Conservation (phyloP, 2,888 invertebrate genomes). For the Arge pagana region DNA sequence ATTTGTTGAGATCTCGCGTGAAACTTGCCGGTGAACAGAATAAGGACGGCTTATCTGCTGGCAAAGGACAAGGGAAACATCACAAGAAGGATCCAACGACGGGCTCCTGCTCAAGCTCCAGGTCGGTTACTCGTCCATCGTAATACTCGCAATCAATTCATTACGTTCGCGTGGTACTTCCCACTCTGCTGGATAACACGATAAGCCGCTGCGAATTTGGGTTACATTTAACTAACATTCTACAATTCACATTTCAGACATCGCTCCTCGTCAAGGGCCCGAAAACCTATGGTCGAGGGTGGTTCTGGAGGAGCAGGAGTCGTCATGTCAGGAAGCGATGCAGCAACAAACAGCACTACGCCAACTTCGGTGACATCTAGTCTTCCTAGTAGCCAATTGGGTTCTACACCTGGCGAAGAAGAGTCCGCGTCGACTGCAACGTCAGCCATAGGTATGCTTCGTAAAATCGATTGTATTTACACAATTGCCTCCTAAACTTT, state of each 20-base stretch:
- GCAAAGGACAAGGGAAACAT: conserved; percentile 47
- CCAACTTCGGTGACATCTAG: conserved; percentile 48
- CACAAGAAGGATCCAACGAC: conserved; percentile 59
- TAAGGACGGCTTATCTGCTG: conserved; percentile 39
- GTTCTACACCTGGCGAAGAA: conserved; percentile 48
- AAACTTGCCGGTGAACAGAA: conserved; percentile 48
- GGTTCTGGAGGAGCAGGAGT: conserved; percentile 43
- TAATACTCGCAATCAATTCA: background rate
- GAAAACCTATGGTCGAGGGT: conserved; percentile 62
- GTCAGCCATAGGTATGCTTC: conserved; percentile 49
- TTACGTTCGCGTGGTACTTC: background rate
- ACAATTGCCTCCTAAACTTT: too few species aligned
- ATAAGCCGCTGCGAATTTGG: conserved; percentile 44
- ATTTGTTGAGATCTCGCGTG: conserved; percentile 51
- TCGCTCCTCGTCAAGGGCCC: conserved; percentile 59
- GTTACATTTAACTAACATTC: too few species aligned
- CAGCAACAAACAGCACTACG: conserved; percentile 46
- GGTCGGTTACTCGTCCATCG: conserved; percentile 52
- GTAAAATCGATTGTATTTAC: too few species aligned
- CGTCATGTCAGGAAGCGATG: conserved; percentile 52
- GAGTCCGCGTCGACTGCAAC: conserved; percentile 48
- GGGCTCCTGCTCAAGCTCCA: conserved; percentile 70
- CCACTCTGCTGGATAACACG: background rate
- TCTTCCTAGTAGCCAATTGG: conserved; percentile 46
- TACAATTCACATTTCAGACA: conserved; percentile 52